Evolutionary conservation across 2,888 invertebrate species (phyloP).

Genomic region (Phyllotreta striolata): DNA sequence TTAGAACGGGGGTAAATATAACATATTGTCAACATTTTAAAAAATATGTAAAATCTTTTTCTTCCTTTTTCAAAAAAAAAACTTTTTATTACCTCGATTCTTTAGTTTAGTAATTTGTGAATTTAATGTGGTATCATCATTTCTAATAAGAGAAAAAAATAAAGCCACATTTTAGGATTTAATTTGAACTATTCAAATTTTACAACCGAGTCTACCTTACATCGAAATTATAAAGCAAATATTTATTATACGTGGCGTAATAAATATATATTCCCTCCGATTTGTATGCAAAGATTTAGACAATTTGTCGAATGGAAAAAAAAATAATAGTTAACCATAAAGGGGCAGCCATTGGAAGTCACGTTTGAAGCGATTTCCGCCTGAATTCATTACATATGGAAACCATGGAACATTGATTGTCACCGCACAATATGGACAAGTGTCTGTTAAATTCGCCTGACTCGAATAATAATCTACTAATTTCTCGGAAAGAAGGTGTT

Average conservation of each 20-base stretch:
- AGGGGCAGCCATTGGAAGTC: constrained; percentile 54
- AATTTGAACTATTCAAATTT: too few species aligned
- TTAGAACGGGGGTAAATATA: too few species aligned
- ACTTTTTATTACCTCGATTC: too few species aligned
- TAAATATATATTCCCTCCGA: constrained; percentile 28
- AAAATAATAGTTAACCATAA: constrained; percentile 57
- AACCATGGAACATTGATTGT: constrained; percentile 58
- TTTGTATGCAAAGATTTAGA: constrained; percentile 56
- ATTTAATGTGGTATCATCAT: too few species aligned
- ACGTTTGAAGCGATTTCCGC: constrained; percentile 59
- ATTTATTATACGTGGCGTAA: constrained; percentile 3
- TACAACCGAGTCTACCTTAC: too few species aligned
- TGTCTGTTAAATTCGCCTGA: constrained; percentile 31
- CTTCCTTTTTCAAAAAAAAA: too few species aligned
- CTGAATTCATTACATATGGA: constrained; percentile 51
- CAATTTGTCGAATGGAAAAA: constrained; percentile 46
- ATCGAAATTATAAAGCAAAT: too few species aligned
- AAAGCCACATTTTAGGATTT: too few species aligned
- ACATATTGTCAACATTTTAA: too few species aligned
- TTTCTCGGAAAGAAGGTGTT: constrained; percentile 14
- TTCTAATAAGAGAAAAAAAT: too few species aligned
- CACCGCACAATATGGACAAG: constrained; percentile 51
- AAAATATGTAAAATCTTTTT: too few species aligned
- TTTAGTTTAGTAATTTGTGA: too few species aligned
- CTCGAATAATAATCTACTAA: constrained; percentile 35